Base-by-base conservation (phyloP, 2,888 invertebrate species). In the Drepana falcataria region DNA sequence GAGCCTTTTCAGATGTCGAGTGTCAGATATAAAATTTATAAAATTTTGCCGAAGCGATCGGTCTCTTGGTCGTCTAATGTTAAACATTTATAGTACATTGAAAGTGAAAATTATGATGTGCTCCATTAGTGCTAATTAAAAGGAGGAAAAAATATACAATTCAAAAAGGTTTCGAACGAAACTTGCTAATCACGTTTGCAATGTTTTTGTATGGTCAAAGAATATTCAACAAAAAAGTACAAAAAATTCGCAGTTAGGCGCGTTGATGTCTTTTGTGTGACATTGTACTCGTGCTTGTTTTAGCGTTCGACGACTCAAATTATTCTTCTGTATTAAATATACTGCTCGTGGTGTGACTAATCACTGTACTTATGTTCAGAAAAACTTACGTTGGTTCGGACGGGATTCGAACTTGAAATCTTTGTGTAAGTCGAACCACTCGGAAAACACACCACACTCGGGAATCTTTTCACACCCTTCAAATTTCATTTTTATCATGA, bases 261-360 rank as follows among this genome's bases (percentile, higher is more conserved):
- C 61, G 59, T 61, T 62, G 51, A 58, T 53, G 47, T 60, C 57
- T 59, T 62, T 62, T 56, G 57, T 59, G 51, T 34, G 52, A 37
- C 35, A 35, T 44, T 60, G 56, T 56, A 49, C 48, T 54, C 48
- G 55, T 44, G 44, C 9, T 48, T 48, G 34, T 48, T 7, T 41
- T 2, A 6, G 21, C 21, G 21, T 21, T 35, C 4, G 21, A n/a
- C 34, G 40, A 5, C 9, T 7, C 5, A 44, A 49, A 57, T 5
- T 4, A 37, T 37, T 37, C 3, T 37, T 4, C 5, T 37, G 37
- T 37, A 21, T 21, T 21, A 21, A 21, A 21, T 21, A 21, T 21
- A 21, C 21, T 21, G 21, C 21, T 21, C 1, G 21, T 21, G 21
- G 21, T 21, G 21, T 21, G 21, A 21, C 21, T 21, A 21, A 21